Base-by-base conservation (phyloP, 2,888 invertebrate species). In the Standfussiana lucernea region DNA sequence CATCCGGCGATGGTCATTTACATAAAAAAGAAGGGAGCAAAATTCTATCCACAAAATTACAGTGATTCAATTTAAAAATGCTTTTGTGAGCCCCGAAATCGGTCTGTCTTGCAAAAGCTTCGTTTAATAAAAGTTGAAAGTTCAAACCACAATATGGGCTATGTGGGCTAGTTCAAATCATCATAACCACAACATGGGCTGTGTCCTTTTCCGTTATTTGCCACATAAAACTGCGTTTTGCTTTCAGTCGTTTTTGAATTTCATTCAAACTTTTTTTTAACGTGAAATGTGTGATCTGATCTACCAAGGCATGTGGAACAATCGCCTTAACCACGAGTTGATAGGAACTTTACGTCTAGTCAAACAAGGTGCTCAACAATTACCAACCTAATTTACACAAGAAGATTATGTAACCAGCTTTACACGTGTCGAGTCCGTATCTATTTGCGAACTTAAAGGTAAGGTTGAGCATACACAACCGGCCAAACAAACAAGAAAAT, bases 401-500 rank as follows among this genome's bases (percentile, higher is more conserved):
- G 28, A 18, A 45, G 1, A 62, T 79, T 79, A 79, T 53, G 50
- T 62, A 62, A 67, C 32, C 50, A 61, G 32, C 59, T 28, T 53
- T 76, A 59, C 70, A 70, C 70, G 70, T 71, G 56, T 32, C 21
- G 32, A 53, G 21, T 50, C 56, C 70, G 42, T 32, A 62, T 69
- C 62, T 73, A 77, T 82, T 77, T 72, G 24, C 79, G 35, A 75
- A 72, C 71, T 71, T 72, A 59, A 62, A 77, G 75, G 67, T 77
- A 84, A 86, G 62, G 75, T 75, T 67, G 66, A 75, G 69, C 83
- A 73, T 79, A 84, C 83, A 75, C 75, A 84, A 32, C 35, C 66
- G 11, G 37, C 69, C 53, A 86, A 88, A 79, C 67, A 86, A 87
- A 87, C 78, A 68, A 65, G 65, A 77, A 87, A 87, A 86, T 82